Base-by-base conservation (phyloP, 2,888 invertebrate species). In the Heliconius charithonia region DNA sequence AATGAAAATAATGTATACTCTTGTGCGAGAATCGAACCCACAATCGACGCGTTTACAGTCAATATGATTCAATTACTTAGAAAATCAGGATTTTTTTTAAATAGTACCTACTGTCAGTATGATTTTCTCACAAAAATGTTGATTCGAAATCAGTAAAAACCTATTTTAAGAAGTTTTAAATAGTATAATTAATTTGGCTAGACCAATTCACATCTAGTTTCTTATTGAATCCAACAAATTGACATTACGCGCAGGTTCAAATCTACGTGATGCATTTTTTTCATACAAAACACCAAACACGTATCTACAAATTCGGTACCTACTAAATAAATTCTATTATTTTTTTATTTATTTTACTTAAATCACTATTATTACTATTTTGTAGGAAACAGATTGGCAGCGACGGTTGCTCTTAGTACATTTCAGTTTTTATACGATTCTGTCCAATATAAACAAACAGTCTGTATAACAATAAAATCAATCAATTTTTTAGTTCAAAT, bases 391-490 rank as follows among this genome's bases (percentile, higher is more conserved):
- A 16, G 16, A 16, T 22, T 67, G 37, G 37, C n/a, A 41, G n/a
- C 37, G 67, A 41, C 9, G 25, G 41, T 19, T 41, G 3, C 29
- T 51, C 4, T 51, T 29, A 27, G 9, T 56, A 72, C 32, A 59
- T 32, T 9, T 25, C 4, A 37, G 59, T 72, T 72, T 72, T 72
- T 72, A 37, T 72, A 16, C 32, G 56, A 10, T 6, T 69, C 59
- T 59, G 19, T 56, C 51, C 56, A 59, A 22, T 72, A 59, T 59
- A 72, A 72, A 72, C 59, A 72, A 72, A 59, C 59, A 72, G 25
- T 4, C 32, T 16, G 59, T 59, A 72, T 72, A 32, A 71, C 71
- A 71, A 72, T 69, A 72, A 72, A 72, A 72, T 72, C 59, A 32
- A 72, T 72, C 59, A 37, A 72, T 72, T 72, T 72, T 72, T 72